Percentiles rank a stretch among this genome's conserved stretches.
These are phyloP conservation scores for Linnaemya vulpina DNA, from an alignment of 2,888 invertebrate genomes.

Conservation along the genomic window DNA sequence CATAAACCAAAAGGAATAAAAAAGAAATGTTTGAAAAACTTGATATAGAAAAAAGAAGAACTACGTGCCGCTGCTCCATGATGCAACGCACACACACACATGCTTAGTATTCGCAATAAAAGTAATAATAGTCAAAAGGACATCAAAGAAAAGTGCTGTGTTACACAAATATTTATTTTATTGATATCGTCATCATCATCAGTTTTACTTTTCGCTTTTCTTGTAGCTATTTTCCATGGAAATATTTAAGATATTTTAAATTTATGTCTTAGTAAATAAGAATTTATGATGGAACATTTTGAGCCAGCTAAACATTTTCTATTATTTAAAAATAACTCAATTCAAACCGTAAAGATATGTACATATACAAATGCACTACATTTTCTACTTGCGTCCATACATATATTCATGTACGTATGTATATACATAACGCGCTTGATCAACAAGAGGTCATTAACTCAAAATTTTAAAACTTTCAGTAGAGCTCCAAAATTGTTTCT, in stretches of 20 bases:
- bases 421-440: too few relatives aligned
- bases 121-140: slow-evolving; percentile 66
- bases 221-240: slow-evolving; percentile 1
- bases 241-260: slow-evolving; percentile 46
- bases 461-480: too few relatives aligned
- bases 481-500: too few relatives aligned
- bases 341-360: background rate
- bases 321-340: background rate
- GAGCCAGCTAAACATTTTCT: slow-evolving; percentile 3
- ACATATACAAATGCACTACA: too few relatives aligned
- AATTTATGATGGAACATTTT: background rate
- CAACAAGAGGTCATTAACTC: too few relatives aligned
- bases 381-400: too few relatives aligned
- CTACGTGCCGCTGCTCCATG: slow-evolving; percentile 55
- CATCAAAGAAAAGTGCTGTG: slow-evolving; percentile 62
- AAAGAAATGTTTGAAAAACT: slow-evolving; percentile 23
- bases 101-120: slow-evolving; percentile 52
- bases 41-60: background rate
- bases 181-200: slow-evolving; percentile 48
- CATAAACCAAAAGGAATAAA: slow-evolving; percentile 40
- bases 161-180: slow-evolving; percentile 59
- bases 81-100: slow-evolving; percentile 29
- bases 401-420: too few relatives aligned
- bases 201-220: slow-evolving; percentile 4
- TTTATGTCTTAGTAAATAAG: slow-evolving; percentile 13